Conservation (phyloP, 2,797 vertebrate genomes). For the Gallinago stenura region DNA sequence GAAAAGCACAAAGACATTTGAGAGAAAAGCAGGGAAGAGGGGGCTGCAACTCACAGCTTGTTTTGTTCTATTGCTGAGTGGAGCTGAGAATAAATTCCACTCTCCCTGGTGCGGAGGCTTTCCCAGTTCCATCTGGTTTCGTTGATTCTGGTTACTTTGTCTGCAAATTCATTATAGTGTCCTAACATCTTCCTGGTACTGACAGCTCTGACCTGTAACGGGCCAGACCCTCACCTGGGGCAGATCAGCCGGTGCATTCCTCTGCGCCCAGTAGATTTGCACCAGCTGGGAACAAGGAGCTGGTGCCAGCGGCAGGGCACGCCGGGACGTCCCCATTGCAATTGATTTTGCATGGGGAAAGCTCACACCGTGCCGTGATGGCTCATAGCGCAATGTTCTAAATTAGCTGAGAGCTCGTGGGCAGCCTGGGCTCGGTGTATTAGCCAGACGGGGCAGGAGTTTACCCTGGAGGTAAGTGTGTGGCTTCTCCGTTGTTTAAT, state of each 20-base stretch:
- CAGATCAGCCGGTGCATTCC: background rate
- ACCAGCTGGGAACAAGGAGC: background rate
- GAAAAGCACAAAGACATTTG: background rate
- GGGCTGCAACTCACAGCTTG: background rate
- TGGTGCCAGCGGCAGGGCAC: rapidly evolving
- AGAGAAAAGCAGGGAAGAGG: background rate
- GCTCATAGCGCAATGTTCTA: rapidly evolving
- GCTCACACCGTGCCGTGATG: background rate
- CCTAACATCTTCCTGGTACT: background rate
- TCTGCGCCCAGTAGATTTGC: rapidly evolving
- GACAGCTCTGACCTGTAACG: background rate
- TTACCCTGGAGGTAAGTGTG: background rate
- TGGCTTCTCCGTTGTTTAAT: background rate
- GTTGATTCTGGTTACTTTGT: background rate
- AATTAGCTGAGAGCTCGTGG: background rate
- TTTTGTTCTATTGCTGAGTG: background rate
- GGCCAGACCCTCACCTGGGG: background rate
- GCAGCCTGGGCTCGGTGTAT: background rate
- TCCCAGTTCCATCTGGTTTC: background rate
- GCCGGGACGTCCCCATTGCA: rapidly evolving
- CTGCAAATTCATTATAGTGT: background rate
- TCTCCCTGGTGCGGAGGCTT: background rate
- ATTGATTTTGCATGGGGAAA: background rate
- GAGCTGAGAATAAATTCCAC: background rate
- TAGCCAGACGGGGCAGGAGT: background rate